phyloP scores from a whole-genome alignment of 2,888 invertebrate species.

The Papilio demoleus region DNA sequence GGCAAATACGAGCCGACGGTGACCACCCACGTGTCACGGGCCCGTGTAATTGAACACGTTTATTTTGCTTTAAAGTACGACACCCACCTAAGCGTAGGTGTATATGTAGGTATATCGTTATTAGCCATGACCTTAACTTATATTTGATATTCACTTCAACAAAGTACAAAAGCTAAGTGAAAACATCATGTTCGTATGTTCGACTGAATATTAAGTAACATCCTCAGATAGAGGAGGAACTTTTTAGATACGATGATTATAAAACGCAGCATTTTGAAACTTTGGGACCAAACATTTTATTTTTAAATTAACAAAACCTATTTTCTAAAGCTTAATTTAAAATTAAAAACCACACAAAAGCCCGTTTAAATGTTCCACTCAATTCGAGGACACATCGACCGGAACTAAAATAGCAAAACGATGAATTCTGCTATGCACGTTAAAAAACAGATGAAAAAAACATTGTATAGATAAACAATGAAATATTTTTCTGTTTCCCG shows the following conservation, averaged over 20 bases:
- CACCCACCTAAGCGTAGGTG: not conserved
- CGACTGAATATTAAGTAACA: not conserved
- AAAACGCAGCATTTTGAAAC: not conserved
- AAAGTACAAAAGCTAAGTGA: not conserved
- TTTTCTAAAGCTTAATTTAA: constrained; percentile 19
- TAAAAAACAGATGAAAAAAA: constrained; percentile 24
- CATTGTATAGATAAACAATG: constrained; percentile 36
- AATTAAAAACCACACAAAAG: constrained; percentile 32
- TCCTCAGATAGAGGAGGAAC: not conserved
- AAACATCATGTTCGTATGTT: no score
- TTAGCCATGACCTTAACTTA: not conserved
- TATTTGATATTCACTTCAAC: not conserved
- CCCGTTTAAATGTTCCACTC: constrained; percentile 31
- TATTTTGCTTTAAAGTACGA: constrained; percentile 49
- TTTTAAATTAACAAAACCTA: not conserved
- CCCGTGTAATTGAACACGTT: constrained; percentile 40
- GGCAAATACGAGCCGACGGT: constrained; percentile 25
- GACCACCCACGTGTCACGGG: constrained; percentile 22
- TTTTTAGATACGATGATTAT: not conserved
- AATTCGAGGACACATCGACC: constrained; percentile 32
- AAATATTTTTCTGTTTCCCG: constrained; percentile 43
- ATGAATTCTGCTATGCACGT: constrained; percentile 22
- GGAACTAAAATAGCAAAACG: constrained; percentile 37
- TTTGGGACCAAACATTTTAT: not conserved
- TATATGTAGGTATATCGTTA: not conserved